A percentile compares a stretch with the other conserved stretches of the same genome.
Conservation (phyloP, 2,797 vertebrate species). For the Anguilla anguilla region DNA sequence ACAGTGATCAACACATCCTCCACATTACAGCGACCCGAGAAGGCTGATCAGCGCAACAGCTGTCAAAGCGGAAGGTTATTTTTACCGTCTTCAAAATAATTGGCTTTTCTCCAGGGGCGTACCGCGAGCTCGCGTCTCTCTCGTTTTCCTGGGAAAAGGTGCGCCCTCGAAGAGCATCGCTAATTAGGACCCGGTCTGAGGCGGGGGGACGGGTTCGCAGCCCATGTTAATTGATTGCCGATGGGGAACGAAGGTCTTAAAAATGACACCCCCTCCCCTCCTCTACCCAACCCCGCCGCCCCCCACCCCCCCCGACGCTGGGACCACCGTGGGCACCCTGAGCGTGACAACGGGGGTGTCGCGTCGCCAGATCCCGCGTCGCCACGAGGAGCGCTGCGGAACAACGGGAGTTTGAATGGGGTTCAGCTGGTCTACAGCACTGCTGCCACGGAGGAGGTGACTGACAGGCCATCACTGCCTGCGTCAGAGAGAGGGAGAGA, state of each 20-base stretch:
- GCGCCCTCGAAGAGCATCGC: background rate
- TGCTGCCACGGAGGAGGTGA: background rate
- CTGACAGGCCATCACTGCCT: background rate
- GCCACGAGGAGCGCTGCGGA: background rate
- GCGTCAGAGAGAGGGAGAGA: background rate
- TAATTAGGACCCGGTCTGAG: background rate
- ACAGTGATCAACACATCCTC: conserved; percentile 5
- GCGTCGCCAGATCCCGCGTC: background rate
- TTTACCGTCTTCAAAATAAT: conserved; percentile 16
- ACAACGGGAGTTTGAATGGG: background rate
- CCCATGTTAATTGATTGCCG: background rate
- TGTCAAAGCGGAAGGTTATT: background rate
- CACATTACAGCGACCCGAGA: background rate
- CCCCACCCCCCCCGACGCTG: background rate
- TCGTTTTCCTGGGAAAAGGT: background rate
- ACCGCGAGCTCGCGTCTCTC: background rate
- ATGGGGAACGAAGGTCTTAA: background rate
- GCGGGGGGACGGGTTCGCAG: background rate
- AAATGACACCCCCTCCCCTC: background rate
- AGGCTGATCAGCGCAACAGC: background rate
- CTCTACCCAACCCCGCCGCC: too few relatives aligned
- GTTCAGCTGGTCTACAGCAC: background rate
- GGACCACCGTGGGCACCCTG: background rate
- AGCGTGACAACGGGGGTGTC: background rate
- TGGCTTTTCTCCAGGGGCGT: background rate